Percentiles rank a stretch among this genome's conserved stretches.
Conservation (phyloP, 1,140 invertebrate species). For the Cheumatopsyche charites region DNA sequence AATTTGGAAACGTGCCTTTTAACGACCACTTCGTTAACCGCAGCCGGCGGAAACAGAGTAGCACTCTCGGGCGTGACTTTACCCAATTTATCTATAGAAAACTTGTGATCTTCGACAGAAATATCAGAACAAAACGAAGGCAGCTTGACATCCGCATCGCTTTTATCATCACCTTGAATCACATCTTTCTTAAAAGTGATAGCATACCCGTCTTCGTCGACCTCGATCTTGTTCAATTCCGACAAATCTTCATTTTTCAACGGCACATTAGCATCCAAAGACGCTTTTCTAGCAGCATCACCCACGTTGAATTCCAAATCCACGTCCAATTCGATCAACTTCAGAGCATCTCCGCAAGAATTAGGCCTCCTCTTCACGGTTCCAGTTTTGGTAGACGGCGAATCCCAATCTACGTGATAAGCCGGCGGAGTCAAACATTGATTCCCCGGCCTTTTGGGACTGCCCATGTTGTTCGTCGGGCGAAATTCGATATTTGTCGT, state of each 20-base stretch:
- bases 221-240: background rate
- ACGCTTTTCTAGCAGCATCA: constrained; percentile 34
- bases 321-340: constrained; percentile 1
- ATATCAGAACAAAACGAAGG: constrained; percentile 37
- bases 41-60: constrained; percentile 37
- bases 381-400: constrained; percentile 69
- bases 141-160: background rate
- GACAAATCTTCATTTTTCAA: background rate
- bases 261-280: constrained; percentile 23
- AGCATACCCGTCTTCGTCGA: background rate
- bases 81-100: constrained; percentile 44
- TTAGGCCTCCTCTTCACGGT: constrained; percentile 67
- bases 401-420: constrained; percentile 69
- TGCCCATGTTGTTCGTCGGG: constrained; percentile 55
- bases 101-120: constrained; percentile 45
- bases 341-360: constrained; percentile 55
- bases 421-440: constrained; percentile 53
- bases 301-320: background rate
- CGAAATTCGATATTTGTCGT: background rate
- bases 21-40: background rate
- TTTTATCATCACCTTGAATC: background rate
- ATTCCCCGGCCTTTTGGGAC: constrained; percentile 57
- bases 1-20: background rate
- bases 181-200: background rate
- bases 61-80: constrained; percentile 45